Evolutionary conservation across 2,113 vertebrate genomes (phyloP), one percentile per base, ranked within the genome.

Genomic region (Typhlomys cinereus): DNA sequence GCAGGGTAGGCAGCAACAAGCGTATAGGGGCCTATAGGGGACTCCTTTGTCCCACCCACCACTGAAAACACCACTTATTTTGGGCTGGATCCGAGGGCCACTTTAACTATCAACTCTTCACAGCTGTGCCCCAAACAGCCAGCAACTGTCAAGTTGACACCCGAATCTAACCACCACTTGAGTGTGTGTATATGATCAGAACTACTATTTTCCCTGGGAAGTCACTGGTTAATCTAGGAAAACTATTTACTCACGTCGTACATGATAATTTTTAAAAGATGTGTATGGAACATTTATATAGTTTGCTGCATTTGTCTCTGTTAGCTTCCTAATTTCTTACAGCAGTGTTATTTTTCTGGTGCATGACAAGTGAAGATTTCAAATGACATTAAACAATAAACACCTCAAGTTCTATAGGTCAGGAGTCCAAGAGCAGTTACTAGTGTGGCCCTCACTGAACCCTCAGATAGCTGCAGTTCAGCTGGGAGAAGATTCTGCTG

Each of bases 391-490:
- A 80, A 94, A 66, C 34, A 76, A 44, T 11, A 88, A 29, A 29
- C 11, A n/a, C 29, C n/a, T 84, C 70, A 85, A 34, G 34, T 75
- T 75, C 62, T 80, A 11, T 85, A 50, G 59, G 23, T 86, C 71
- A 89, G 27, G 39, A 86, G 75, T 92, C 64, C 46, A 85, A 83
- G 41, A 94, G 44, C 23, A 92, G 27, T 21, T 79, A 90, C 87
- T n/a, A 11, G 48, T n/a, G 17, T 83, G 25, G 73, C 61, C 80
- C 25, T 90, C 52, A 62, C n/a, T 87, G 41, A 92, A 79, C 31
- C 62, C 12, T 71, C 11, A 0, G 59, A 7, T 75, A n/a, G 34
- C 67, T 79, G 27, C 6, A 86, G 18, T 94, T 23, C 41, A 18
- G n/a, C 6, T 71, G 18, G 18, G 25, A 23, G 23, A 5, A 50